Percentiles rank a stretch among this genome's conserved stretches.
Evolutionary conservation across 2,113 vertebrate species (phyloP).

Genomic region (Vicugna pacos): DNA sequence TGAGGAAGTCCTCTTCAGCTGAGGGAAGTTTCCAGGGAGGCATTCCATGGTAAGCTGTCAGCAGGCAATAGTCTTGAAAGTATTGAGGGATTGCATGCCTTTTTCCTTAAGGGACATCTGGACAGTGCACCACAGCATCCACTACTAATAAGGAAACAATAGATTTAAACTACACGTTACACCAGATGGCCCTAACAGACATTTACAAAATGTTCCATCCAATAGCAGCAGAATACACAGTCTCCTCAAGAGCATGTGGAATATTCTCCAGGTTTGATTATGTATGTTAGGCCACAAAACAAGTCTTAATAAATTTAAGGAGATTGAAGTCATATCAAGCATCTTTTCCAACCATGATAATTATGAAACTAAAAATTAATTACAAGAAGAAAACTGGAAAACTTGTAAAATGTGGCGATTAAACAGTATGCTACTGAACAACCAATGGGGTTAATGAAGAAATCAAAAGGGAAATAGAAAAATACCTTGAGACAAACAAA

Average conservation of each 20-base stretch:
- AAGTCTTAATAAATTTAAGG: constrained; percentile 2
- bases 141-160: background rate
- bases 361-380: background rate
- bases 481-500: background rate
- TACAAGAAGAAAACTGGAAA: background rate
- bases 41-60: background rate
- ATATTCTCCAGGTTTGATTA: background rate
- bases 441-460: background rate
- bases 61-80: background rate
- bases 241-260: background rate
- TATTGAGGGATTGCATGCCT: background rate
- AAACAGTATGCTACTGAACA: background rate
- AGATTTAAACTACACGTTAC: background rate
- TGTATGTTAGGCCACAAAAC: background rate
- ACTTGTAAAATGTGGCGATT: background rate
- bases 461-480: background rate
- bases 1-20: background rate
- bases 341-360: background rate
- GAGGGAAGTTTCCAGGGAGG: background rate
- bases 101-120: background rate
- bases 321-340: background rate
- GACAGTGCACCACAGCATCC: background rate
- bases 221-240: background rate
- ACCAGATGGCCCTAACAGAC: background rate
- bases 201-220: background rate